A percentile compares a stretch with the other conserved stretches of the same genome.
phyloP scores from a whole-genome alignment of 1,140 invertebrate species.

The Meloidogyne exigua region DNA sequence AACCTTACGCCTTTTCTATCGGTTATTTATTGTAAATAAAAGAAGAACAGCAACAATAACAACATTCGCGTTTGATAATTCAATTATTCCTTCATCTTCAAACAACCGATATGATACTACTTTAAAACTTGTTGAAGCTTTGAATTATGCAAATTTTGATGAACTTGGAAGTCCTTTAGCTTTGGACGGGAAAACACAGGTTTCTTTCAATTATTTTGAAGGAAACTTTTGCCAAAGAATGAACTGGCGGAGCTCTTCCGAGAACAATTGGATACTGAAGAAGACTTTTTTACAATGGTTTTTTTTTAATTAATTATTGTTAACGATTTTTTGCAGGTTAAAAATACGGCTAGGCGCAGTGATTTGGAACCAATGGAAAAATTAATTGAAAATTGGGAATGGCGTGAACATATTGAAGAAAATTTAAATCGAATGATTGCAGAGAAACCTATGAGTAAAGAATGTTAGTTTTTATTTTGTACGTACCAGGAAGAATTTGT shows the following conservation, averaged over 20 bases:
- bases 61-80: background rate
- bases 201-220: background rate
- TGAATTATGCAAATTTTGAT: background rate
- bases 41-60: background rate
- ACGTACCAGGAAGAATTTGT: too few relatives aligned
- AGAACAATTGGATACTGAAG: conserved; percentile 9
- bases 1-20: background rate
- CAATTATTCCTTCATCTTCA: background rate
- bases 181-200: background rate
- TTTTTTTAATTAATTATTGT: background rate
- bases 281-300: conserved; percentile 3
- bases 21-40: background rate
- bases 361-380: conserved; percentile 17
- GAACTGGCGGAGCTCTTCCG: background rate
- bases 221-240: background rate
- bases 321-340: background rate
- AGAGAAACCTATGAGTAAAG: conserved; percentile 9
- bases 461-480: background rate
- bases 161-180: background rate
- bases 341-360: conserved; percentile 10
- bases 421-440: conserved; percentile 9
- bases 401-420: conserved; percentile 21
- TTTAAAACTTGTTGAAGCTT: background rate
- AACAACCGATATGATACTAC: background rate
- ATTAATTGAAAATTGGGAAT: conserved; percentile 27